Evolutionary conservation across 2,797 vertebrate genomes (phyloP), one percentile per base, ranked within the genome.

Genomic region (Parotocinclus haroldoi): DNA sequence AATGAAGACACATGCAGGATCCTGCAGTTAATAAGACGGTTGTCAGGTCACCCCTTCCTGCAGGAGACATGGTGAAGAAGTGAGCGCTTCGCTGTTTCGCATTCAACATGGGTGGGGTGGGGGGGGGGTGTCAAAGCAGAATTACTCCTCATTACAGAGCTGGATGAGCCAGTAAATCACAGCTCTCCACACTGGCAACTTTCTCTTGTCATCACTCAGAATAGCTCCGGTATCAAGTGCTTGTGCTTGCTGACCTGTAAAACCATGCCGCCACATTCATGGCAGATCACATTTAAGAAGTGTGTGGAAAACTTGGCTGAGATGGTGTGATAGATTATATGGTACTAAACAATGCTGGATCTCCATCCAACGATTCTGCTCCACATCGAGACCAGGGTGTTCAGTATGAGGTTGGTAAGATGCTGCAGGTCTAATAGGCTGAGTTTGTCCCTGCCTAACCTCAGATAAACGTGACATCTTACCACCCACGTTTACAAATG

Each of bases 101-200:
- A 13, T 66, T 68, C 73, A 69, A 59, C 56, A 58, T 57, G 66
- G 71, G 57, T 62, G 74, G 68, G 72, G 72, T 63, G 71, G 57
- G 62, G 74, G 68, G 72, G 72, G 81, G 84, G n/a, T 87, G 82
- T 87, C 84, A 84, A 86, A 85, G 80, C 79, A 81, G 86, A 89
- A 89, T 90, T 88, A 89, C 87, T 88, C 82, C 87, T 90, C 88
- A 89, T 91, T 90, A 90, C 73, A 59, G 78, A 76, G 78, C 78
- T 75, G 73, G 78, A 87, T 83, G 78, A 87, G 81, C 84, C 82
- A 87, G 81, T 91, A 90, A 90, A 91, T 89, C 88, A 90, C 78
- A 63, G 75, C 65, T 81, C 75, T 78, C 84, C 58, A 65, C 65
- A 9, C 63, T 81, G 80, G 68, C 81, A 83, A 82, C 83, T 79